Evolutionary conservation across 2,113 vertebrate species (phyloP).

Genomic region (Pelecanoides urinatrix): DNA sequence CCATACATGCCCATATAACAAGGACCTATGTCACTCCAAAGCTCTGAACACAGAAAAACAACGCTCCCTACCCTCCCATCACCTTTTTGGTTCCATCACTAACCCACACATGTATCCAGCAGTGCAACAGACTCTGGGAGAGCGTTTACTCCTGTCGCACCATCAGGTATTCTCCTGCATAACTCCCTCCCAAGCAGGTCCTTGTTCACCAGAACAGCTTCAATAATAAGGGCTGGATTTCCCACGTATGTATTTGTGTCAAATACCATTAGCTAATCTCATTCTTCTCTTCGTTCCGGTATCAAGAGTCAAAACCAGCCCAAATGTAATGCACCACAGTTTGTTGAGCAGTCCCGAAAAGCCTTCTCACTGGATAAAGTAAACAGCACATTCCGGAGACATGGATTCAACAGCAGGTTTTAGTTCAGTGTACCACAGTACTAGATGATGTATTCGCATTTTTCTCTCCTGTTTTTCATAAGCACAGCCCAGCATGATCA

Average conservation of each 20-base stretch:
- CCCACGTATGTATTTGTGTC: too few relatives aligned
- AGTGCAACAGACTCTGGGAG: neutral
- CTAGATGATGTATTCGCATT: neutral
- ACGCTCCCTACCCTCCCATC: neutral
- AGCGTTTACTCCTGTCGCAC: neutral
- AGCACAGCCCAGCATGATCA: neutral
- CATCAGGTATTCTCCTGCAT: neutral
- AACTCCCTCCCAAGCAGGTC: neutral
- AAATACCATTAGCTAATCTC: neutral
- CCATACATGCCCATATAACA: fast-evolving
- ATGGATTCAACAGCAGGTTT: neutral
- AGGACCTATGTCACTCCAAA: neutral
- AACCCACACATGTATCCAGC: fast-evolving
- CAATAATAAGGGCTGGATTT: neutral
- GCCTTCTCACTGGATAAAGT: neutral
- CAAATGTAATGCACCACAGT: neutral
- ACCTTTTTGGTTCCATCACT: neutral
- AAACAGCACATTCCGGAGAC: neutral
- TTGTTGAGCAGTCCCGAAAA: too few relatives aligned
- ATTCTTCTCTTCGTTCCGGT: neutral
- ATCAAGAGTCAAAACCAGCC: neutral
- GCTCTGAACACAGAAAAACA: neutral
- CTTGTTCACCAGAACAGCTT: neutral
- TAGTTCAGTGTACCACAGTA: neutral
- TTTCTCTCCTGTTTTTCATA: neutral